Base-by-base conservation (phyloP, 2,888 invertebrate species). In the Coelogynopora nodosa region DNA sequence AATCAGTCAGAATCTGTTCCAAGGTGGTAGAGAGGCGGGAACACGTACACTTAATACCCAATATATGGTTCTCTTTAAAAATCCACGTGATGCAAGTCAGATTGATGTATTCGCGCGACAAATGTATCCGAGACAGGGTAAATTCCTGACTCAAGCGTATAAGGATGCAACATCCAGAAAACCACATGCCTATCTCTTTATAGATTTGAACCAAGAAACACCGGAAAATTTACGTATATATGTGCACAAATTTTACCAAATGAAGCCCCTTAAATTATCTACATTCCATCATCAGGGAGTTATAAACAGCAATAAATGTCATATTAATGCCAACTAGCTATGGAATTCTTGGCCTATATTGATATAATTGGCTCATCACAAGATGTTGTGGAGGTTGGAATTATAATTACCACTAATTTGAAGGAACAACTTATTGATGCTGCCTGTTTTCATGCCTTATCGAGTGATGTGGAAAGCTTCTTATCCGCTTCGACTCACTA, bases 71-170 rank as follows among this genome's bases (percentile, higher is more conserved):
- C 27, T 74, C 23, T 74, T 74, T 23, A 74, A 74, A 74, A 74
- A 74, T 74, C 74, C 74, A 74, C 74, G 74, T 23, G 23, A 74
- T 74, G 74, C 74, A 74, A 74, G 74, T 74, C 18, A 74, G 18
- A 74, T 74, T 74, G 18, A 74, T 74, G 74, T 74, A 74, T 23
- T 74, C 23, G 5, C 74, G 2, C 74, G 74, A 23, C 74, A 74
- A 23, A 74, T 74, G 27, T 26, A 74, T 74, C 74, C 74, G 5
- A 74, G 74, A 74, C 74, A 23, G 18, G 23, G 27, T 13, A 74
- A 74, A 74, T 74, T 74, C 74, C 23, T 74, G 23, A 74, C 74
- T 74, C 10, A 74, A 26, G 74, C 2, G 23, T 23, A 74, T 74
- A 26, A 26, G 2, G 74, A 74, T 74, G 74, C 74, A 74, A 74